These are phyloP conservation scores for Hippocampus mohnikei DNA, from an alignment of 2,113 vertebrate genomes.

Conservation along the genomic window DNA sequence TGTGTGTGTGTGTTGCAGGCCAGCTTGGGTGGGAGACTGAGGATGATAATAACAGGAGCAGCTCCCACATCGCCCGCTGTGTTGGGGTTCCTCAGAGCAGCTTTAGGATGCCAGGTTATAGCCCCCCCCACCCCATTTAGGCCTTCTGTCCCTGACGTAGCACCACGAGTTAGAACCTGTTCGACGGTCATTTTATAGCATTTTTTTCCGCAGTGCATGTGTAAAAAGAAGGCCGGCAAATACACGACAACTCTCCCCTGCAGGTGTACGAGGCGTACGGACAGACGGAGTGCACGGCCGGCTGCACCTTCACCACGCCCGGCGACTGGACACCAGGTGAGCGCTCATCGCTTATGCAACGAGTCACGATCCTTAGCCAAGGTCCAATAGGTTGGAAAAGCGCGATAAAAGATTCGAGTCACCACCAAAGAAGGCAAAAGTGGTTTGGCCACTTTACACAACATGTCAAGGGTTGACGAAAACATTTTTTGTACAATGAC, in stretches of 20 bases:
- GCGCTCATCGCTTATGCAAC: not conserved
- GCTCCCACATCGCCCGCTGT: conserved; percentile 89
- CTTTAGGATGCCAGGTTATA: conserved; percentile 91
- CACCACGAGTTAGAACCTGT: not conserved
- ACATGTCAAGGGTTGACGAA: not conserved
- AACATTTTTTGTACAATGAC: not conserved
- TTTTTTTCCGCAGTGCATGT: too few relatives aligned
- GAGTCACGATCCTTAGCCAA: not conserved
- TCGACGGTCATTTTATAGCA: not conserved
- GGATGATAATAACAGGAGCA: conserved; percentile 96
- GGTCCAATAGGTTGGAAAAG: not conserved
- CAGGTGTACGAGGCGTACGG: conserved; percentile 98
- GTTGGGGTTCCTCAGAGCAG: conserved; percentile 89
- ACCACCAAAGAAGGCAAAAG: not conserved
- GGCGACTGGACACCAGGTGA: conserved; percentile 98
- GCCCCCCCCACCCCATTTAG: not conserved
- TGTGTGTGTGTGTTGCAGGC: conserved; percentile 67
- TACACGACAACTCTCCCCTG: not conserved
- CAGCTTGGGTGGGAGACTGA: conserved; percentile 84
- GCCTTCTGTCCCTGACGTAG: not conserved
- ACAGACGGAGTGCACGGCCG: conserved; percentile 97
- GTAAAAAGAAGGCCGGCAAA: not conserved
- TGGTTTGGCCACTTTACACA: not conserved
- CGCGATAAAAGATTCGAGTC: not conserved
- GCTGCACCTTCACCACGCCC: conserved; percentile 94